Conservation (phyloP, 2,888 invertebrate genomes). For the Stratiomys singularior region DNA sequence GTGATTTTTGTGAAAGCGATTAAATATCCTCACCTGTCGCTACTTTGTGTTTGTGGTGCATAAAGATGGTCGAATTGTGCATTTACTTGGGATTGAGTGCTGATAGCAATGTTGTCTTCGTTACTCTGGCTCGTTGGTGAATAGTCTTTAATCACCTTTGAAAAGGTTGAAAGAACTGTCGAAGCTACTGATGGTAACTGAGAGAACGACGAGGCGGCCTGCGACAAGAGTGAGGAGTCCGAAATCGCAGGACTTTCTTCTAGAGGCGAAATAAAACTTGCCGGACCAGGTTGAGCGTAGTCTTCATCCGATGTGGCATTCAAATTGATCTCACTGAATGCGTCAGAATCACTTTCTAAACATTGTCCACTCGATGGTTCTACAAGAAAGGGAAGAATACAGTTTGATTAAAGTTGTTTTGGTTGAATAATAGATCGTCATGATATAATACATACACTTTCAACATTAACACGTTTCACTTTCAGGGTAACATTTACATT, state of each 20-base stretch:
- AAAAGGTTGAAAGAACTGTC: slow-evolving; percentile 72
- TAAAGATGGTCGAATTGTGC: slow-evolving; percentile 9
- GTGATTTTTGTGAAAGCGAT: background rate
- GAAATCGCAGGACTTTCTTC: slow-evolving; percentile 3
- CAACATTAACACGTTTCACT: slow-evolving; percentile 16
- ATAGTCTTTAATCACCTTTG: slow-evolving; percentile 62
- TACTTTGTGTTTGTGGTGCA: background rate
- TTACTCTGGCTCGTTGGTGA: slow-evolving; percentile 52
- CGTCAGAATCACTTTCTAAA: slow-evolving; percentile 65
- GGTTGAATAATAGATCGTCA: background rate
- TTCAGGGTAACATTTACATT: slow-evolving; percentile 34
- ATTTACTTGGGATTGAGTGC: background rate
- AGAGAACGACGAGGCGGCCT: slow-evolving; percentile 65
- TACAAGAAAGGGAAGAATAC: background rate
- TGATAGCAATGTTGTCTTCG: slow-evolving; percentile 15
- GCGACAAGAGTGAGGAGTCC: slow-evolving; percentile 58
- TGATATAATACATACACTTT: slow-evolving; percentile 6
- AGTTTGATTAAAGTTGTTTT: background rate
- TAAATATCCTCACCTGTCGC: slow-evolving; percentile 9
- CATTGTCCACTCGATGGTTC: slow-evolving; percentile 59
- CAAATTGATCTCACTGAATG: slow-evolving; percentile 67
- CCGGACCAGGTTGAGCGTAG: slow-evolving; percentile 51
- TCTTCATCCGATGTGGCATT: slow-evolving; percentile 59
- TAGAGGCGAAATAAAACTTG: slow-evolving; percentile 38
- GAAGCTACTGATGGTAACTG: slow-evolving; percentile 72